Percentiles rank a stretch among this genome's conserved stretches.
phyloP scores from a whole-genome alignment of 2,113 vertebrate species.

The Hipposideros armiger region DNA sequence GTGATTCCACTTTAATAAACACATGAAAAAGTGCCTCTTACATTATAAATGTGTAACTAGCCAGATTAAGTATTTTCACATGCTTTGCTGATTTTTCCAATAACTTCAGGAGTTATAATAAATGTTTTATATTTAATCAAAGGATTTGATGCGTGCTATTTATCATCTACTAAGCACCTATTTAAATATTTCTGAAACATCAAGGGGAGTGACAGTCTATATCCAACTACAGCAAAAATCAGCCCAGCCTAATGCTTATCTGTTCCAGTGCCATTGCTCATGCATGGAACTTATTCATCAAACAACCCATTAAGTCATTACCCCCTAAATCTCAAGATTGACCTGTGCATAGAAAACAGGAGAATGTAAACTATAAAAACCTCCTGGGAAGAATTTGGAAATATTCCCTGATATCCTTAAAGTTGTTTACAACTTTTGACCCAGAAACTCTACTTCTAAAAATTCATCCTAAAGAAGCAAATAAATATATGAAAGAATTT shows the following conservation, averaged over 20 bases:
- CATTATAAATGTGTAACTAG: slow-evolving; percentile 72
- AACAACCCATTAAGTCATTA: slow-evolving; percentile 36
- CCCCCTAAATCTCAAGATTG: slow-evolving; percentile 12
- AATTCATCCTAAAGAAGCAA: slow-evolving; percentile 54
- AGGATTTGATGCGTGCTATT: slow-evolving; percentile 42
- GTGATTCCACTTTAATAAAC: slow-evolving; percentile 78
- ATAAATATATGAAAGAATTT: slow-evolving; percentile 40
- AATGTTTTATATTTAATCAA: slow-evolving; percentile 74
- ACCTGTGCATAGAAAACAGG: background rate
- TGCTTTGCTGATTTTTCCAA: slow-evolving; percentile 71
- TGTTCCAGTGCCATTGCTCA: background rate
- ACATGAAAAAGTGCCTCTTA: slow-evolving; percentile 70
- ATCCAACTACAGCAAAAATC: background rate
- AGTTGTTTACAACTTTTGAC: slow-evolving; percentile 39
- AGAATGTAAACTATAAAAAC: background rate
- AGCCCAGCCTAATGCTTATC: background rate
- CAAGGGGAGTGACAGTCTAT: slow-evolving; percentile 17
- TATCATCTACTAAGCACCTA: slow-evolving; percentile 63
- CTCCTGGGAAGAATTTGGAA: slow-evolving; percentile 48
- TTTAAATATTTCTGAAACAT: slow-evolving; percentile 73
- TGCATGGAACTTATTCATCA: background rate
- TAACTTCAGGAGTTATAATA: slow-evolving; percentile 63
- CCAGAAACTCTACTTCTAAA: slow-evolving; percentile 40
- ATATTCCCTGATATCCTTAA: slow-evolving; percentile 47
- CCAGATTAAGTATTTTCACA: slow-evolving; percentile 72